Evolutionary conservation across 2,797 vertebrate species (phyloP).

Genomic region (Phataginus tricuspis): DNA sequence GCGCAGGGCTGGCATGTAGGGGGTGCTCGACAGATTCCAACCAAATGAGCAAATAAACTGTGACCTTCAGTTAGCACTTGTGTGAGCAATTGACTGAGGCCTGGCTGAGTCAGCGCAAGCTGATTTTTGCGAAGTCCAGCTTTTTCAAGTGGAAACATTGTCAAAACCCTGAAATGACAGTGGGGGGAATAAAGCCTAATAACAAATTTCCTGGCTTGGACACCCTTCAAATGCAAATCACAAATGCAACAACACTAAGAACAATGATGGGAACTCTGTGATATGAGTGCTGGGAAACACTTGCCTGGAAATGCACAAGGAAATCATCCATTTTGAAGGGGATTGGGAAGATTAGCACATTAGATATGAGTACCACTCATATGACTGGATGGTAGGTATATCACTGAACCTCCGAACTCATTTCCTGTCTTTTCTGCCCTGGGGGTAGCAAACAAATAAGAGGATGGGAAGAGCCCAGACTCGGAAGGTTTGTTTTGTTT

Average conservation of each 20-base stretch:
- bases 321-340: background rate
- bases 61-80: background rate
- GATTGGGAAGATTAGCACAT: background rate
- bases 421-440: background rate
- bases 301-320: background rate
- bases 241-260: background rate
- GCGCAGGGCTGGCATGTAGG: background rate
- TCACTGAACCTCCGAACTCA: background rate
- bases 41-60: slow-evolving; percentile 7
- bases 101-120: background rate
- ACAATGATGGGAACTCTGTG: background rate
- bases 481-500: background rate
- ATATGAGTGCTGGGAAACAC: background rate
- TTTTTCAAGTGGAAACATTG: background rate
- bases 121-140: background rate
- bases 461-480: background rate
- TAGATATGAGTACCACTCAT: background rate
- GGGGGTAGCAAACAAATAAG: background rate
- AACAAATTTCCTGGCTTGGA: background rate
- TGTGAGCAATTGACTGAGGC: background rate
- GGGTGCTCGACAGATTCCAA: background rate
- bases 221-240: background rate
- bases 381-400: too few relatives aligned
- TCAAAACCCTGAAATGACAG: slow-evolving; percentile 33
- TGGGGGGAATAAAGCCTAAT: background rate